Percentiles rank a stretch among this genome's conserved stretches.
Conservation (phyloP, 2,113 vertebrate species). For the Phaethornis superciliosus region DNA sequence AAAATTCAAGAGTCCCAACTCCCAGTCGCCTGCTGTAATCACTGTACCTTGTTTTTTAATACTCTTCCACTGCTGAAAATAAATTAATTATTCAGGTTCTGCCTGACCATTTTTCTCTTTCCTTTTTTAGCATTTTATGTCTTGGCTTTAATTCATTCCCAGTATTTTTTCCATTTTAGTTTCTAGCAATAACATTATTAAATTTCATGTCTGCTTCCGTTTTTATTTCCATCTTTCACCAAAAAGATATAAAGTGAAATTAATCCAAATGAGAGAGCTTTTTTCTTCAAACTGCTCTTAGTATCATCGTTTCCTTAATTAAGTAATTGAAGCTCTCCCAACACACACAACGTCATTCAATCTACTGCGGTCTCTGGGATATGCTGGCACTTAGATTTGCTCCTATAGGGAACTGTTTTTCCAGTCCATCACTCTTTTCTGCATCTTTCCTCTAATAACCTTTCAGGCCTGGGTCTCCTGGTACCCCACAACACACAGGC, state of each 20-base stretch:
- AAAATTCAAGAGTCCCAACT: conserved; percentile 15
- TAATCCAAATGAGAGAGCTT: conserved; percentile 68
- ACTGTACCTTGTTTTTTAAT: conserved; percentile 37
- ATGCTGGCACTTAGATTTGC: conserved; percentile 3
- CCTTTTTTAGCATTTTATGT: conserved; percentile 34
- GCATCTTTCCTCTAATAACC: conserved; percentile 9
- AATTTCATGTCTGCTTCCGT: conserved; percentile 71
- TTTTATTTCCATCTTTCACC: conserved; percentile 75
- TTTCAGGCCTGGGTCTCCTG: conserved; percentile 19
- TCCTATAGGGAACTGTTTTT: conserved; percentile 22
- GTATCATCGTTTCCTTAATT: conserved; percentile 69
- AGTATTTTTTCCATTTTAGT: conserved; percentile 60
- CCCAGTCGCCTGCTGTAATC: not conserved
- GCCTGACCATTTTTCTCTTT: conserved; percentile 41
- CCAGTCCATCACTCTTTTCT: conserved; percentile 13
- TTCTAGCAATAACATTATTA: conserved; percentile 71
- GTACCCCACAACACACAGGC: not conserved
- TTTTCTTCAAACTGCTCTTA: conserved; percentile 17
- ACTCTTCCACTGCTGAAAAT: conserved; percentile 35
- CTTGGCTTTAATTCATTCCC: conserved; percentile 50
- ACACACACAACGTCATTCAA: conserved; percentile 49
- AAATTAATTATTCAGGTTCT: conserved; percentile 62
- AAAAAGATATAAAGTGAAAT: conserved; percentile 72
- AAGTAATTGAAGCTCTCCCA: conserved; percentile 71
- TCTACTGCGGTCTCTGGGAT: not conserved